A percentile compares a stretch with the other conserved stretches of the same genome.
Conservation (phyloP, 2,797 vertebrate genomes). For the Rhyacichthys aspro region DNA sequence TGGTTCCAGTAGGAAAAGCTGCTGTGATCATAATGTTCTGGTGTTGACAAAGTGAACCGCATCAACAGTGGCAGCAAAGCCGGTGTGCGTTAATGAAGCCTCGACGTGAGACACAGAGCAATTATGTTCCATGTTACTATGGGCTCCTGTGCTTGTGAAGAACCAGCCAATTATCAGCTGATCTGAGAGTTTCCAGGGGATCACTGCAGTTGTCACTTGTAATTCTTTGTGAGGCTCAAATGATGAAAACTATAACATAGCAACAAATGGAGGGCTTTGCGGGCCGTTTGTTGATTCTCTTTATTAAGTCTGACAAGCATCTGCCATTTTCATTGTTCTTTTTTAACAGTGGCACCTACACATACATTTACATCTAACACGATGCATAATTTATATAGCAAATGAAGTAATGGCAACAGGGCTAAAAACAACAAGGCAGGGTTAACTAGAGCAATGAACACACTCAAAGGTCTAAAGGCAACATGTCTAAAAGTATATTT, state of each 20-base stretch:
- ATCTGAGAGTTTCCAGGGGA: conserved; percentile 68
- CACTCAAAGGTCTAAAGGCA: neutral
- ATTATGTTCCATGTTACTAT: conserved; percentile 68
- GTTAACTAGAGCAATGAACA: conserved; percentile 14
- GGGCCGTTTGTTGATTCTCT: conserved; percentile 38
- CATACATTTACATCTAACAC: too few species aligned
- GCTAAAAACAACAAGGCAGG: too few species aligned
- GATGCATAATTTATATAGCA: too few species aligned
- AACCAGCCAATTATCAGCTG: conserved; percentile 71
- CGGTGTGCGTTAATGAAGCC: conserved; percentile 59
- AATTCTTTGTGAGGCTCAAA: conserved; percentile 60
- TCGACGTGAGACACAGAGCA: conserved; percentile 60
- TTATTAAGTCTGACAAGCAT: conserved; percentile 64
- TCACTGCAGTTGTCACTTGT: conserved; percentile 69
- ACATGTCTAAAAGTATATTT: too few species aligned
- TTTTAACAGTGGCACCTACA: conserved; percentile 31
- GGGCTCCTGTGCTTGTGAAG: conserved; percentile 51
- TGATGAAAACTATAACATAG: conserved; percentile 62
- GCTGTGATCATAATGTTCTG: conserved; percentile 26
- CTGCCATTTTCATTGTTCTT: conserved; percentile 37
- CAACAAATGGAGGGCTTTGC: conserved; percentile 61
- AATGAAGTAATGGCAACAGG: too few species aligned
- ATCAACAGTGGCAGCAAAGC: conserved; percentile 44
- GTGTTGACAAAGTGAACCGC: conserved; percentile 52
- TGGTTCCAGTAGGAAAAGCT: conserved; percentile 40